A percentile compares a stretch with the other conserved stretches of the same genome.
These are phyloP conservation scores for Halocaridina rubra DNA, from an alignment of 2,888 invertebrate species.

Conservation along the genomic window DNA sequence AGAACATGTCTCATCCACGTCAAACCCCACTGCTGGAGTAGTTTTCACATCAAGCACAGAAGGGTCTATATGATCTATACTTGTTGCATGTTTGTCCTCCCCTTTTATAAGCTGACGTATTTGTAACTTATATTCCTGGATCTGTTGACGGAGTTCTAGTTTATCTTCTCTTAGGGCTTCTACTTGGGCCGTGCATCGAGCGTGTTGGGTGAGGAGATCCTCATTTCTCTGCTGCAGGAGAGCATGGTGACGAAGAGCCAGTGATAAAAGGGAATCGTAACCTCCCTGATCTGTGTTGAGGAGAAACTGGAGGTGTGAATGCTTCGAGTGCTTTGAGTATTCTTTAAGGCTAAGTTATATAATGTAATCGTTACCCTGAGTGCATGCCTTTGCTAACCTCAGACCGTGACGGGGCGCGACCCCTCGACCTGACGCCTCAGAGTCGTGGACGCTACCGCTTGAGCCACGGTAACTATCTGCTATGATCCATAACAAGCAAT, in stretches of 20 bases:
- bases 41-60: not conserved
- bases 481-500: too few relatives aligned
- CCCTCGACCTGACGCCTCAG: too few relatives aligned
- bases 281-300: too few relatives aligned
- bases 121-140: conserved; percentile 11
- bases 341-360: too few relatives aligned
- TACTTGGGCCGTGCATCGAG: conserved; percentile 15
- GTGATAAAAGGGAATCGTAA: not conserved
- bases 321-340: too few relatives aligned
- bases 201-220: conserved; percentile 27
- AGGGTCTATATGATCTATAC: not conserved
- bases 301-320: too few relatives aligned
- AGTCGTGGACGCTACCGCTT: too few relatives aligned
- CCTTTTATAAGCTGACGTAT: not conserved
- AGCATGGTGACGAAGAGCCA: conserved; percentile 28
- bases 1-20: not conserved
- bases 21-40: not conserved
- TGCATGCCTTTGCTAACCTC: too few relatives aligned
- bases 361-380: too few relatives aligned
- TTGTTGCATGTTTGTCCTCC: not conserved
- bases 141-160: conserved; percentile 25
- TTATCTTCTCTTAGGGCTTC: conserved; percentile 29
- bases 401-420: too few relatives aligned
- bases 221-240: conserved; percentile 7
- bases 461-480: too few relatives aligned